A percentile compares a stretch with the other conserved stretches of the same genome.
Evolutionary conservation across 1,140 invertebrate genomes (phyloP).

Genomic region (Lerema accius): DNA sequence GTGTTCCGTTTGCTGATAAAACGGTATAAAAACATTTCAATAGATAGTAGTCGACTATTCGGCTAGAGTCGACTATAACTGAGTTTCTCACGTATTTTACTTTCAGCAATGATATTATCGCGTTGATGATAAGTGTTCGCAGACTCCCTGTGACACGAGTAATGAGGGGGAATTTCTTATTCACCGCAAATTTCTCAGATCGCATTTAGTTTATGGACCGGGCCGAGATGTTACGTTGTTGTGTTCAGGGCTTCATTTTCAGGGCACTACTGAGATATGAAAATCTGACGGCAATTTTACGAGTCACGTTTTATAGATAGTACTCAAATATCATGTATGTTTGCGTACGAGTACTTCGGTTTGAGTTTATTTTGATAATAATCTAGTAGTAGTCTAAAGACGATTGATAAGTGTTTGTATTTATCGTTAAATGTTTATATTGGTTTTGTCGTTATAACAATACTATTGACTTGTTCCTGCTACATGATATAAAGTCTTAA

Average conservation of each 20-base stretch:
- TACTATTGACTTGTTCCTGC: too few species aligned
- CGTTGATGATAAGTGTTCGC: conserved; percentile 49
- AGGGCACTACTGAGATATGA: conserved; percentile 26
- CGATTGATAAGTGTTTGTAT: not conserved
- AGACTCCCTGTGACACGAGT: conserved; percentile 45
- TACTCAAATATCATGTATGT: conserved; percentile 4
- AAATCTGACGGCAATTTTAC: conserved; percentile 29
- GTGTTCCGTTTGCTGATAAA: conserved; percentile 28
- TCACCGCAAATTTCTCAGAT: conserved; percentile 41
- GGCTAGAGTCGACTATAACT: conserved; percentile 35
- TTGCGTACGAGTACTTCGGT: conserved; percentile 18
- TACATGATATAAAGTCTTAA: too few species aligned
- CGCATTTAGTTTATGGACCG: conserved; percentile 33
- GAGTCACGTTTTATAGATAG: conserved; percentile 26
- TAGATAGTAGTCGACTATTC: conserved; percentile 17
- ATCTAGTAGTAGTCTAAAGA: not conserved
- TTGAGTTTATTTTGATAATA: not conserved
- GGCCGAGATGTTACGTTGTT: conserved; percentile 31
- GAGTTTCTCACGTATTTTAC: conserved; percentile 51
- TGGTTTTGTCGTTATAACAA: not conserved
- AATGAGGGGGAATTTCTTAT: conserved; percentile 47
- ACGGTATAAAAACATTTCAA: conserved; percentile 31
- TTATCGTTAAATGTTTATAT: not conserved
- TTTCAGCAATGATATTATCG: conserved; percentile 48
- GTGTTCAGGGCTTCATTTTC: conserved; percentile 33